Evolutionary conservation across 2,797 vertebrate species (phyloP).

Genomic region (Furcifer pardalis): DNA sequence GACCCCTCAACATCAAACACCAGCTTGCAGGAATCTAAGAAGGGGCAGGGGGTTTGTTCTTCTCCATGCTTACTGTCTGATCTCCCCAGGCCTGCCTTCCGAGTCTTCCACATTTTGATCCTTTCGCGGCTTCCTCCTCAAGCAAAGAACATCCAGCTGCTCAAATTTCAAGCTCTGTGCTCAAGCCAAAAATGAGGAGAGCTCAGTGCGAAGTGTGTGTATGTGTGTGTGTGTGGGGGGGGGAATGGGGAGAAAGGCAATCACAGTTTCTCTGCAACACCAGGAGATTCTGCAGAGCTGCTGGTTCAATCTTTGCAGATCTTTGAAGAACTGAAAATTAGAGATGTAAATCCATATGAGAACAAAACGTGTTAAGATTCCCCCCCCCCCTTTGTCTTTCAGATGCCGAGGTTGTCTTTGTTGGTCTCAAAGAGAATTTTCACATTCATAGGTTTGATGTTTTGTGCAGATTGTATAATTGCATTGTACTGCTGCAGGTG

Average conservation of each 20-base stretch:
- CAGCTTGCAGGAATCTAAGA: conserved; percentile 36
- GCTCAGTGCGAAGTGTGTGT: background rate
- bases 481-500: too few species aligned
- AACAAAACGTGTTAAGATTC: too few species aligned
- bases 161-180: conserved; percentile 51
- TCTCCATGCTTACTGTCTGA: conserved; percentile 35
- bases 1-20: background rate
- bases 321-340: conserved; percentile 13
- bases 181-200: conserved; percentile 22
- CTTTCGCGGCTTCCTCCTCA: conserved; percentile 33
- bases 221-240: too few species aligned
- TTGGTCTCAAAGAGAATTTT: too few species aligned
- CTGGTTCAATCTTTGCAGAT: conserved; percentile 7
- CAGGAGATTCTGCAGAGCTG: conserved; percentile 27
- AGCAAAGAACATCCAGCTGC: conserved; percentile 39
- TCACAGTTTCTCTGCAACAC: background rate
- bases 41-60: conserved; percentile 2
- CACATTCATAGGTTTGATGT: too few species aligned
- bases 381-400: too few species aligned
- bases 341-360: too few species aligned
- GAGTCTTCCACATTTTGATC: conserved; percentile 30
- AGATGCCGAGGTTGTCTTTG: too few species aligned
- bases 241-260: background rate
- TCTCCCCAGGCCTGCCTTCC: conserved; percentile 19
- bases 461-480: too few species aligned